Percentiles rank a stretch among this genome's conserved stretches.
Evolutionary conservation across 2,888 invertebrate species (phyloP).

Genomic region (Rhabditoides inermis): DNA sequence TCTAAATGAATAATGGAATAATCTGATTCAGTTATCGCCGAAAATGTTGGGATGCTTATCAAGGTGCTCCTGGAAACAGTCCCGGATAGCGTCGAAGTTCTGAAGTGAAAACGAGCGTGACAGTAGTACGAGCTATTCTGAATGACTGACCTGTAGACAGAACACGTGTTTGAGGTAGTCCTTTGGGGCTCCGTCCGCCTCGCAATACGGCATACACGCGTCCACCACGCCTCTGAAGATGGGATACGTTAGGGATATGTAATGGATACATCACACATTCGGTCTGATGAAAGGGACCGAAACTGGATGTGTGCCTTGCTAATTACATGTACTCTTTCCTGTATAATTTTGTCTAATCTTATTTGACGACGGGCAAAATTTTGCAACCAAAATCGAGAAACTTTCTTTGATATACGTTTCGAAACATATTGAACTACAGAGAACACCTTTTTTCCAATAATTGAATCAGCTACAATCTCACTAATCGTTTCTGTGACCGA

Average conservation of each 20-base stretch:
- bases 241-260: neutral
- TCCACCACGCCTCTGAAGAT: constrained; percentile 29
- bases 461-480: neutral
- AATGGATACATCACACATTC: neutral
- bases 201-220: constrained; percentile 41
- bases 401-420: neutral
- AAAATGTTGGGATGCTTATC: constrained; percentile 44
- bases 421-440: neutral
- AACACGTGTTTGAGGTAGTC: constrained; percentile 46
- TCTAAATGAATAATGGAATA: no score
- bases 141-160: no score
- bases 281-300: no score
- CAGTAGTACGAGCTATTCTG: no score
- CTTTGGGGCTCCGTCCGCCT: constrained; percentile 27
- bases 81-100: constrained; percentile 40
- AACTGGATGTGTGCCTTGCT: no score
- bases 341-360: no score
- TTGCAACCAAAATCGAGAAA: no score
- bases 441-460: no score
- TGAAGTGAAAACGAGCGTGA: no score
- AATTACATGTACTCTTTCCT: no score
- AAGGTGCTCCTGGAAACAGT: constrained; percentile 42
- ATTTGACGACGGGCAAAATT: no score
- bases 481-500: neutral
- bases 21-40: constrained; percentile 39